Conservation (phyloP, 2,113 vertebrate genomes). For the Takifugu bimaculatus region DNA sequence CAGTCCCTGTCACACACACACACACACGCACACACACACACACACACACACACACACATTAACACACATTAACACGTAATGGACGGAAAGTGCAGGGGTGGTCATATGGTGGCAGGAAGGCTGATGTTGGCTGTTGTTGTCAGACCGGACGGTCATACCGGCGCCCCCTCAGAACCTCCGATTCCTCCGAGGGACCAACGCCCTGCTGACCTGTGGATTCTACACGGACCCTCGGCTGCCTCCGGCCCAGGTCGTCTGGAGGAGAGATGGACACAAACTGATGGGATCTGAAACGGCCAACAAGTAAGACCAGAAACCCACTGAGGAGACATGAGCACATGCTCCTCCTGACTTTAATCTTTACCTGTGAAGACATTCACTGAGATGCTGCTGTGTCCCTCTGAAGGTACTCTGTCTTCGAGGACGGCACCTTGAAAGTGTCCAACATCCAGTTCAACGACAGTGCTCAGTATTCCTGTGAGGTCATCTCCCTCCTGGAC, state of each 20-base stretch:
- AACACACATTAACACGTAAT: not conserved
- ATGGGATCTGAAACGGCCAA: constrained; percentile 45
- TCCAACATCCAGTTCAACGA: constrained; percentile 66
- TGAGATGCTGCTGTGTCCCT: constrained; percentile 2
- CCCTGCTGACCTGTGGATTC: constrained; percentile 69
- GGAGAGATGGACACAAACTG: constrained; percentile 50
- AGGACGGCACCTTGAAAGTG: constrained; percentile 70
- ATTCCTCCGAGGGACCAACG: constrained; percentile 47
- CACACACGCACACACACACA: not conserved
- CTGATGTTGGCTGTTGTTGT: too few relatives aligned
- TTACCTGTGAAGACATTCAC: too few relatives aligned
- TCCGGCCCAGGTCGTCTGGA: constrained; percentile 48
- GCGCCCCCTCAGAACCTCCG: constrained; percentile 48
- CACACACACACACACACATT: not conserved
- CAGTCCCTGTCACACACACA: constrained; percentile 36
- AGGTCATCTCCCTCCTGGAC: constrained; percentile 76
- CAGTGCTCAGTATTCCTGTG: constrained; percentile 76
- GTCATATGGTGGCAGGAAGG: not conserved
- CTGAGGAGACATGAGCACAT: too few relatives aligned
- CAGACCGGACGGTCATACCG: constrained; percentile 75
- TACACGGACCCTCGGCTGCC: constrained; percentile 47
- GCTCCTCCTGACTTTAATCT: too few relatives aligned
- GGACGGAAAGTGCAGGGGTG: too few relatives aligned
- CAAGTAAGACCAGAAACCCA: constrained; percentile 63
- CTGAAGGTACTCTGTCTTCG: constrained; percentile 72